Evolutionary conservation across 1,140 invertebrate species (phyloP).

Genomic region (Steinernema khuongi): DNA sequence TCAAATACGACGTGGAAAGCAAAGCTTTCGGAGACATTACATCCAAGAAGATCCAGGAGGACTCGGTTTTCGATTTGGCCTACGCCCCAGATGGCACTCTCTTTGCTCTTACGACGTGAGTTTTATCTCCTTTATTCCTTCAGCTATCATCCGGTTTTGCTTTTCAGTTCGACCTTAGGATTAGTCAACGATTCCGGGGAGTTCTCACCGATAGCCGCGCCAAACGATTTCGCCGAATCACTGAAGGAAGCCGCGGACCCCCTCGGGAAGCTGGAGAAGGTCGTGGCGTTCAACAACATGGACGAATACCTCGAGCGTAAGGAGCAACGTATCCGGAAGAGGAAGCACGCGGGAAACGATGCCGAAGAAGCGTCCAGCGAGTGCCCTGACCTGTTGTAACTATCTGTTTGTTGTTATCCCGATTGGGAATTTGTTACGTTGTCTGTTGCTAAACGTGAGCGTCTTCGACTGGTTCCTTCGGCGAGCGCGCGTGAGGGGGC

Average conservation of each 20-base stretch:
- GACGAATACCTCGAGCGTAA: not conserved
- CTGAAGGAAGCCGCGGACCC: not conserved
- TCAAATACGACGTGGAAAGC: not conserved
- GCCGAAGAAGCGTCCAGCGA: not conserved
- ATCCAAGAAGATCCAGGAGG: not conserved
- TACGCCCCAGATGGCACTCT: not conserved
- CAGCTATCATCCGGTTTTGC: not conserved
- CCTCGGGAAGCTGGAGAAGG: not conserved
- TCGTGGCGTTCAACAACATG: not conserved
- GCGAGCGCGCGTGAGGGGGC: not conserved
- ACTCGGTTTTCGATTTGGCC: not conserved
- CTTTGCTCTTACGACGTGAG: not conserved
- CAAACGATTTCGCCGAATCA: not conserved
- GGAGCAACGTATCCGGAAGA: not conserved
- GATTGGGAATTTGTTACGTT: slow-evolving; percentile 15
- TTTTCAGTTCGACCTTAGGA: not conserved
- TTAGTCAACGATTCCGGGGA: not conserved
- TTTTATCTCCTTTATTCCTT: not conserved
- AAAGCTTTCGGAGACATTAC: not conserved
- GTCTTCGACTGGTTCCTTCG: not conserved
- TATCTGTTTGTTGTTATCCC: not conserved
- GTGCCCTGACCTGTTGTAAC: not conserved
- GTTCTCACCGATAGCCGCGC: not conserved
- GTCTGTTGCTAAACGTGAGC: not conserved
- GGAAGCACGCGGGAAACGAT: not conserved